These are phyloP conservation scores for Mustela lutreola DNA, from an alignment of 2,113 vertebrate species.

Conservation along the genomic window DNA sequence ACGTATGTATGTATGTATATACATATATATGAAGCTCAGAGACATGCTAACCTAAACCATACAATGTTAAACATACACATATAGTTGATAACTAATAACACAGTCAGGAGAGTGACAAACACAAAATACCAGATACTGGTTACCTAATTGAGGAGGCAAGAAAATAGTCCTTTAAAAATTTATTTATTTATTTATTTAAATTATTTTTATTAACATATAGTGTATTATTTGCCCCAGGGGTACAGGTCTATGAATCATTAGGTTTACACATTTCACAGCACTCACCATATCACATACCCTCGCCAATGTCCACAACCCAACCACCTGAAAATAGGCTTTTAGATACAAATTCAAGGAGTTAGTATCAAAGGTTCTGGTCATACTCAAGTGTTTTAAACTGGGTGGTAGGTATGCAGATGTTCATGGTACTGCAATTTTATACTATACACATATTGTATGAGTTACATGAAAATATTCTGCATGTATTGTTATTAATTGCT, in stretches of 20 bases:
- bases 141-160: not conserved
- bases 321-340: not conserved
- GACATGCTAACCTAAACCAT: not conserved
- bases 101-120: not conserved
- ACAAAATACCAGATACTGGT: not conserved
- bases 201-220: too few relatives aligned
- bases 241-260: too few relatives aligned
- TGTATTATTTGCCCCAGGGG: too few relatives aligned
- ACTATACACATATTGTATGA: not conserved
- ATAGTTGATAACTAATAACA: not conserved
- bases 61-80: not conserved
- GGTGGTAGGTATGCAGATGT: not conserved
- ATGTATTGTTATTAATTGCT: not conserved
- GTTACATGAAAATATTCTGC: not conserved
- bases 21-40: not conserved
- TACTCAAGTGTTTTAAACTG: not conserved
- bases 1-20: not conserved
- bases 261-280: too few relatives aligned
- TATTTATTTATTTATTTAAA: too few relatives aligned
- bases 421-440: not conserved
- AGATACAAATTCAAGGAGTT: not conserved
- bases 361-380: not conserved
- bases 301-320: too few relatives aligned
- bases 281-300: too few relatives aligned
- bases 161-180: not conserved